Percentiles rank a stretch among this genome's conserved stretches.
These are phyloP conservation scores for Caenorhabditis zanzibari DNA, from an alignment of 2,888 invertebrate genomes.

Conservation along the genomic window DNA sequence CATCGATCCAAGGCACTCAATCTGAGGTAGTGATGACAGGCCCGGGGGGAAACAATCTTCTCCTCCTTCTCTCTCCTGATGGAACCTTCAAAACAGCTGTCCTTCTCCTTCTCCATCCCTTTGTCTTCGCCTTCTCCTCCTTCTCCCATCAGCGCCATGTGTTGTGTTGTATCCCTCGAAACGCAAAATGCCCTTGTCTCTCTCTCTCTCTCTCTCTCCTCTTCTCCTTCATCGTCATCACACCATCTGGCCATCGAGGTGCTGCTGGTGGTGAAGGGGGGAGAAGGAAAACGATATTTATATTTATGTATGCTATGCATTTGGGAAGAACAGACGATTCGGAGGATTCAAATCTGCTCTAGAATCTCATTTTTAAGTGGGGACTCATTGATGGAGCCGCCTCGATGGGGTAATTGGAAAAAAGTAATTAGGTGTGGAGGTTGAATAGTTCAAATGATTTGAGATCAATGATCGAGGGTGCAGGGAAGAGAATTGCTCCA, in stretches of 20 bases:
- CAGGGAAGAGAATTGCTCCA: too few species aligned
- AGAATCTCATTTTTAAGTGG: too few species aligned
- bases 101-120: slow-evolving; percentile 34
- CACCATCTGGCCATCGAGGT: slow-evolving; percentile 61
- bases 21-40: neutral
- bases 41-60: neutral
- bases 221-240: slow-evolving; percentile 37
- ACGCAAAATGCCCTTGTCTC: slow-evolving; percentile 30
- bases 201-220: too few species aligned
- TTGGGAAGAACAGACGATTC: neutral
- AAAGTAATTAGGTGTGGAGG: too few species aligned
- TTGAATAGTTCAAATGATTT: too few species aligned
- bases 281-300: neutral
- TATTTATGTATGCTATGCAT: neutral
- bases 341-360: too few species aligned
- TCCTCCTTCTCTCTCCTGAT: too few species aligned
- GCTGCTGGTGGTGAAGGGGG: too few species aligned
- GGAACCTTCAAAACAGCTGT: slow-evolving; percentile 18
- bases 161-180: slow-evolving; percentile 22
- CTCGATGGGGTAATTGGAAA: too few species aligned
- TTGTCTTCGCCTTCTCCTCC: slow-evolving; percentile 30
- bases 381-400: too few species aligned
- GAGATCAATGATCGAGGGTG: too few species aligned
- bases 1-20: neutral
- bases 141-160: slow-evolving; percentile 49